These are phyloP conservation scores for Acanthurus leucopareius DNA, from an alignment of 2,797 vertebrate species.

Conservation along the genomic window DNA sequence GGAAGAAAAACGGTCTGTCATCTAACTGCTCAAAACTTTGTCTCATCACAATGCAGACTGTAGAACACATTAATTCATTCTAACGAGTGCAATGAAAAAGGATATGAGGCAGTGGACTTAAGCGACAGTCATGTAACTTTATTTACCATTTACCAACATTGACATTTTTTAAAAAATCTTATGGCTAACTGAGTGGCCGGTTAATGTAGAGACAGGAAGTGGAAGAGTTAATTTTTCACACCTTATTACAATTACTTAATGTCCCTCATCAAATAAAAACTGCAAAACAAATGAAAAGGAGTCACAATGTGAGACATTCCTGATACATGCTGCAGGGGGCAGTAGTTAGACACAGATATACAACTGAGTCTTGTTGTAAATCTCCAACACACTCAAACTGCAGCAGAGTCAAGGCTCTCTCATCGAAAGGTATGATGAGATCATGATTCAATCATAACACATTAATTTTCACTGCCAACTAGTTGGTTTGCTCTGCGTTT, in stretches of 20 bases:
- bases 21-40: background rate
- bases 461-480: conserved; percentile 53
- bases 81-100: background rate
- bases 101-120: background rate
- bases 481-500: conserved; percentile 20
- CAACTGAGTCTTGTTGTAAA: background rate
- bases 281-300: background rate
- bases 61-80: background rate
- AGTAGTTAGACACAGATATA: conserved; percentile 66
- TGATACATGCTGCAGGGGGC: conserved; percentile 71
- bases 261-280: background rate
- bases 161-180: too few relatives aligned
- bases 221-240: too few relatives aligned
- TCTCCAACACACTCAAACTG: conserved; percentile 15
- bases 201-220: too few relatives aligned
- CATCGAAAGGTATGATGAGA: conserved; percentile 35
- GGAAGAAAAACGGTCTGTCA: background rate
- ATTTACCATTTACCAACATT: background rate
- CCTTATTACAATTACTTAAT: too few relatives aligned
- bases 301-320: background rate
- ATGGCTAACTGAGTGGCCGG: too few relatives aligned
- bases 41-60: background rate
- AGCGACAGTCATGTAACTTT: background rate
- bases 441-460: conserved; percentile 54
- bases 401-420: conserved; percentile 47